phyloP scores from a whole-genome alignment of 2,888 invertebrate species.

The Mythimna lalbum region DNA sequence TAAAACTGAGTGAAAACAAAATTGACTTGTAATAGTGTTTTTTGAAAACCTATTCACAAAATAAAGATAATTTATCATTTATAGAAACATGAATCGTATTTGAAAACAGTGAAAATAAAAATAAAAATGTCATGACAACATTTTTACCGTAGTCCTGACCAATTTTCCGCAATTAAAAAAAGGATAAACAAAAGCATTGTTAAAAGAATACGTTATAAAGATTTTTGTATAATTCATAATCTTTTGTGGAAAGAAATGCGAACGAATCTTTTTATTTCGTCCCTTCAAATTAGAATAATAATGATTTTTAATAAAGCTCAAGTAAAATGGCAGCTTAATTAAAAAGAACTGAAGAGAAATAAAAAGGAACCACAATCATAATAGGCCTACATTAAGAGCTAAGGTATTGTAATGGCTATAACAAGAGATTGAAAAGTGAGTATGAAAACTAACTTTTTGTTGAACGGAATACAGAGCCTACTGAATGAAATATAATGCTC shows the following conservation, averaged over 20 bases:
- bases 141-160: slow-evolving; percentile 32
- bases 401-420: slow-evolving; percentile 15
- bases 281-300: slow-evolving; percentile 62
- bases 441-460: background rate
- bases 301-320: slow-evolving; percentile 63
- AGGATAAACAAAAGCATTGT: slow-evolving; percentile 58
- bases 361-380: slow-evolving; percentile 19
- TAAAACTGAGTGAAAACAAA: too few species aligned
- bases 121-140: slow-evolving; percentile 26
- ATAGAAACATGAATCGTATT: too few species aligned
- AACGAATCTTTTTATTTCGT: slow-evolving; percentile 61
- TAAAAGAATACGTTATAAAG: slow-evolving; percentile 53
- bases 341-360: slow-evolving; percentile 44
- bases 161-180: slow-evolving; percentile 48
- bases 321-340: slow-evolving; percentile 61
- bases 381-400: slow-evolving; percentile 37
- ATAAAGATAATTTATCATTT: too few species aligned
- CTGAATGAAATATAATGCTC: background rate
- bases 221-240: slow-evolving; percentile 59
- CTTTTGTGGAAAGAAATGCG: slow-evolving; percentile 55
- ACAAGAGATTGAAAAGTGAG: slow-evolving; percentile 24
- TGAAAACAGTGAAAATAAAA: too few species aligned
- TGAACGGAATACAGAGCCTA: background rate
- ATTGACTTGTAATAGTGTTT: too few species aligned
- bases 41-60: too few species aligned